Evolutionary conservation across 2,113 vertebrate genomes (phyloP).

Genomic region (Nesoenas mayeri): DNA sequence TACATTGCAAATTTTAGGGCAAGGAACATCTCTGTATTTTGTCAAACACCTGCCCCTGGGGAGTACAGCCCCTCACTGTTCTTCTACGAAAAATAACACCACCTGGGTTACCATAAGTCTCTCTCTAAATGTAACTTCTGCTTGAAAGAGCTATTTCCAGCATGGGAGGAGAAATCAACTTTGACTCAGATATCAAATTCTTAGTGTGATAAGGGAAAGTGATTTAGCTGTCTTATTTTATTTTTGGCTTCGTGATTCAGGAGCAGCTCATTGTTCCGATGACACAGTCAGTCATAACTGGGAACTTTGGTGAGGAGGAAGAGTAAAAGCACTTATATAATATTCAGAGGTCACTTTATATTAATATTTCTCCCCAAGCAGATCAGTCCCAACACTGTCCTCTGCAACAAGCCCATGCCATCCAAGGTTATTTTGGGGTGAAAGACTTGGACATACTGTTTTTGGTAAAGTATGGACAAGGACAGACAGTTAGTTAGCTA

Average conservation of each 20-base stretch:
- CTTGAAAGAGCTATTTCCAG: constrained; percentile 56
- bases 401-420: background rate
- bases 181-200: constrained; percentile 48
- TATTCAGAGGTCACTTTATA: constrained; percentile 7
- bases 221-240: constrained; percentile 55
- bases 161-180: constrained; percentile 24
- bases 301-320: background rate
- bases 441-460: background rate
- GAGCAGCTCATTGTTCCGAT: constrained; percentile 35
- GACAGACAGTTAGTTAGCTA: background rate
- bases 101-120: background rate
- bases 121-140: background rate
- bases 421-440: background rate
- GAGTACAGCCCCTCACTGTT: background rate
- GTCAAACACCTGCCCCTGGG: background rate
- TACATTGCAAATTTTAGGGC: background rate
- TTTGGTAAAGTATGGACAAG: background rate
- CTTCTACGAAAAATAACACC: background rate
- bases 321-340: constrained; percentile 36
- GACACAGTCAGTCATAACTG: constrained; percentile 24
- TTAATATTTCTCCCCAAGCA: background rate
- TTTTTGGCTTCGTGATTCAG: constrained; percentile 57
- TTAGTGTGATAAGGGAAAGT: constrained; percentile 36
- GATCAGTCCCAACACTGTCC: background rate
- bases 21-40: background rate